These are phyloP conservation scores for Tricholauxania praeusta DNA, from an alignment of 2,888 invertebrate species.

Conservation along the genomic window DNA sequence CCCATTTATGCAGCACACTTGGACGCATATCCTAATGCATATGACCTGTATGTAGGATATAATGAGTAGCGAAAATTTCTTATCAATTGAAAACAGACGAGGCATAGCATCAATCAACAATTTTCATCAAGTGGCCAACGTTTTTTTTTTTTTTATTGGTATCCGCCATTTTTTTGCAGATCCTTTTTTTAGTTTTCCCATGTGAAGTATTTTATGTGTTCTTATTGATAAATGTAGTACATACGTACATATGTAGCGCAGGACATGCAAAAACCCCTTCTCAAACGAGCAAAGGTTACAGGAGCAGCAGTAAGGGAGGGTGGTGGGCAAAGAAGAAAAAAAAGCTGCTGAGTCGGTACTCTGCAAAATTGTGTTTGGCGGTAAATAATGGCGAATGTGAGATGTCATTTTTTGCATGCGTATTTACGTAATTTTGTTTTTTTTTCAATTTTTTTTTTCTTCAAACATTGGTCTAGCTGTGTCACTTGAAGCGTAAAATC, in stretches of 20 bases:
- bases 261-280: slow-evolving; percentile 61
- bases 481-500: slow-evolving; percentile 60
- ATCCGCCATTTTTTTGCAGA: slow-evolving; percentile 50
- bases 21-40: too few species aligned
- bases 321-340: slow-evolving; percentile 52
- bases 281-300: not conserved
- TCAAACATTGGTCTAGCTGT: not conserved
- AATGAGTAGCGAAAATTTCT: slow-evolving; percentile 44
- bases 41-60: too few species aligned
- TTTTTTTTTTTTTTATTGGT: slow-evolving; percentile 41
- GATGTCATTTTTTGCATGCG: not conserved
- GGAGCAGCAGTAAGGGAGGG: not conserved
- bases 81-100: slow-evolving; percentile 60
- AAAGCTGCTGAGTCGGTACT: slow-evolving; percentile 63
- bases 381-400: not conserved
- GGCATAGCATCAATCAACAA: slow-evolving; percentile 62
- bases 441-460: not conserved
- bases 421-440: slow-evolving; percentile 1
- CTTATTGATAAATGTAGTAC: slow-evolving; percentile 23
- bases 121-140: slow-evolving; percentile 61
- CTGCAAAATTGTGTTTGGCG: slow-evolving; percentile 57
- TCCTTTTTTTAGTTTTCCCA: slow-evolving; percentile 22
- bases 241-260: slow-evolving; percentile 51
- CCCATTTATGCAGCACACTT: too few species aligned
- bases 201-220: slow-evolving; percentile 36